Evolutionary conservation across 2,113 vertebrate genomes (phyloP).

Genomic region (Thryonomys swinderianus): DNA sequence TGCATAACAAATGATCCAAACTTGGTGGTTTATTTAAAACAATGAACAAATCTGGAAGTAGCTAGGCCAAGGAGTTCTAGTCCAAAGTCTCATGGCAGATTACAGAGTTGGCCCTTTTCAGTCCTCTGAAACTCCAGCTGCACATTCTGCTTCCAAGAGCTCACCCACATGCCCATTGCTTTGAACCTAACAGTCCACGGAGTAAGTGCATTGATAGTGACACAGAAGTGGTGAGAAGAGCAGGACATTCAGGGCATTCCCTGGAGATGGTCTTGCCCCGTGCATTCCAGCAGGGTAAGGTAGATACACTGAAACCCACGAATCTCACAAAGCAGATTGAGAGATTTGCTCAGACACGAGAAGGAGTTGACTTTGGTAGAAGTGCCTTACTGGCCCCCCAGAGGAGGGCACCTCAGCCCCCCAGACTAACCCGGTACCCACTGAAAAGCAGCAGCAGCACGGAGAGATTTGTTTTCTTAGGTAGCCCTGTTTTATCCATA

Average conservation of each 20-base stretch:
- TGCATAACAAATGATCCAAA: not conserved
- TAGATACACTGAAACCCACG: too few species aligned
- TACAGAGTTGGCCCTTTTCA: not conserved
- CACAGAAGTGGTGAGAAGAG: not conserved
- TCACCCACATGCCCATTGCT: not conserved
- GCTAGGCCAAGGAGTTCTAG: not conserved
- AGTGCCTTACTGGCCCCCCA: not conserved
- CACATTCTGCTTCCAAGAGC: not conserved
- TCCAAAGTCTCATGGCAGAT: not conserved
- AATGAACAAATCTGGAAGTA: not conserved
- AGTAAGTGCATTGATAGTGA: not conserved
- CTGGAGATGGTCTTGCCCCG: not conserved
- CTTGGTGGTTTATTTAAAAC: not conserved
- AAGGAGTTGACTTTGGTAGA: not conserved
- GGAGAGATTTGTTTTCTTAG: constrained; percentile 23
- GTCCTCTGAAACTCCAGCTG: not conserved
- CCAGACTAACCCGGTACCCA: not conserved
- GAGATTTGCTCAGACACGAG: not conserved
- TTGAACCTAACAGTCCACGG: not conserved
- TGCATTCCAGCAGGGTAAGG: too few species aligned
- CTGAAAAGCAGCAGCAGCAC: not conserved
- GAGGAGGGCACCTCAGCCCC: not conserved
- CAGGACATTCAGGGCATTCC: not conserved
- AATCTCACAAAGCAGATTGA: too few species aligned
- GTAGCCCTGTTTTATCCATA: not conserved